phyloP scores from a whole-genome alignment of 1,140 invertebrate species.

The Scylla paramamosain region DNA sequence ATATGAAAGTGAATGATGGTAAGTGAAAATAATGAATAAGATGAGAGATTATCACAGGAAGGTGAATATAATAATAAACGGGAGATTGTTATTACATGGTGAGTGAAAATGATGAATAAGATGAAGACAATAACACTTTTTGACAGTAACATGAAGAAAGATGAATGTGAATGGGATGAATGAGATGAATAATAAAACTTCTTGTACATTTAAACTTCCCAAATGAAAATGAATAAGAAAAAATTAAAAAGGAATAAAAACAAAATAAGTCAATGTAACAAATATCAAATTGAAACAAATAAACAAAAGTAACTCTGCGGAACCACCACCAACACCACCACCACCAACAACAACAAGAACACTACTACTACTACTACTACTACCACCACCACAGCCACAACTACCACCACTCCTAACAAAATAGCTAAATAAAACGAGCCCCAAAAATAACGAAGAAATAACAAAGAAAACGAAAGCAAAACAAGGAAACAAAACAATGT shows the following conservation, averaged over 20 bases:
- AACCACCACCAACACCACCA: neutral
- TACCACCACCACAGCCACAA: neutral
- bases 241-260: neutral
- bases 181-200: too few relatives aligned
- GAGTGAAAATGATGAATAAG: too few relatives aligned
- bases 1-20: neutral
- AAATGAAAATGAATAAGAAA: neutral
- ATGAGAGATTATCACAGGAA: too few relatives aligned
- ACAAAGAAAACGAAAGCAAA: neutral
- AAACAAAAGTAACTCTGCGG: neutral
- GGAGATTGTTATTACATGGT: too few relatives aligned
- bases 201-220: neutral
- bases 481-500: neutral
- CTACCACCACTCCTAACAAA: neutral
- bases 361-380: too few relatives aligned
- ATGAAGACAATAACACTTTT: too few relatives aligned
- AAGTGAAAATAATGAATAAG: too few relatives aligned
- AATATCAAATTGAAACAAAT: neutral
- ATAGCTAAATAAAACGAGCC: neutral
- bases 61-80: too few relatives aligned
- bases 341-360: too few relatives aligned
- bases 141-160: too few relatives aligned
- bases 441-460: neutral
- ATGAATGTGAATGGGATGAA: too few relatives aligned
- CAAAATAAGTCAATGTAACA: neutral